Evolutionary conservation across 1,140 invertebrate species (phyloP).

Genomic region (Asbolus verrucosus): DNA sequence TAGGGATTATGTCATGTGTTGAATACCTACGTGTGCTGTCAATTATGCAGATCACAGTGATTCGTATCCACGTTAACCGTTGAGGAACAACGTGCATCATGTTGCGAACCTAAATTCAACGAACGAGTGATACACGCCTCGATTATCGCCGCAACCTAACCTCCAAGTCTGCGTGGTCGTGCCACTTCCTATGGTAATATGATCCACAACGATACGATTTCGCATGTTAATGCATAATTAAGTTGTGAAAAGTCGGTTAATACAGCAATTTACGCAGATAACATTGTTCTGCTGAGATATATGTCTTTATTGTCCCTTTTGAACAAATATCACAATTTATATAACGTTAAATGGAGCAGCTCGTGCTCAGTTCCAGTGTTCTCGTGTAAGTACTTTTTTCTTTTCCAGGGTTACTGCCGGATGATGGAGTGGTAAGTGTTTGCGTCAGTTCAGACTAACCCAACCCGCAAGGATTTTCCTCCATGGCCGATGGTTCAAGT

Average conservation of each 20-base stretch:
- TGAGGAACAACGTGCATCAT: too few species aligned
- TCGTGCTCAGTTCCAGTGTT: neutral
- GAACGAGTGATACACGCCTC: too few species aligned
- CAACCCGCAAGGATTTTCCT: too few species aligned
- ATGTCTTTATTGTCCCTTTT: conserved; percentile 30
- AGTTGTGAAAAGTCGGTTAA: conserved; percentile 5
- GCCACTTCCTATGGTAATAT: neutral
- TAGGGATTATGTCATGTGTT: too few species aligned
- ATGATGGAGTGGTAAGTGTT: conserved; percentile 27
- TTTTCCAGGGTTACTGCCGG: neutral
- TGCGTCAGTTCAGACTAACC: too few species aligned
- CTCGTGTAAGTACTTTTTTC: conserved; percentile 7
- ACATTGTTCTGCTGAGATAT: conserved; percentile 36
- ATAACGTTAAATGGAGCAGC: neutral
- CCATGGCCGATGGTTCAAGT: too few species aligned
- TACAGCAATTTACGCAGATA: conserved; percentile 31
- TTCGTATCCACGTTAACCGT: too few species aligned
- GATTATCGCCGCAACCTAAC: too few species aligned
- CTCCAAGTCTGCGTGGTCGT: too few species aligned
- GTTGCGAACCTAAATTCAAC: too few species aligned
- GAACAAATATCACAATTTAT: conserved; percentile 20
- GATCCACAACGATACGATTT: neutral
- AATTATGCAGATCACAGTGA: too few species aligned
- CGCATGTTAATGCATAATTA: conserved; percentile 30
- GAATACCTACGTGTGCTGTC: too few species aligned